A percentile compares a stretch with the other conserved stretches of the same genome.
phyloP scores from a whole-genome alignment of 2,113 vertebrate species.

The Murina feae region DNA sequence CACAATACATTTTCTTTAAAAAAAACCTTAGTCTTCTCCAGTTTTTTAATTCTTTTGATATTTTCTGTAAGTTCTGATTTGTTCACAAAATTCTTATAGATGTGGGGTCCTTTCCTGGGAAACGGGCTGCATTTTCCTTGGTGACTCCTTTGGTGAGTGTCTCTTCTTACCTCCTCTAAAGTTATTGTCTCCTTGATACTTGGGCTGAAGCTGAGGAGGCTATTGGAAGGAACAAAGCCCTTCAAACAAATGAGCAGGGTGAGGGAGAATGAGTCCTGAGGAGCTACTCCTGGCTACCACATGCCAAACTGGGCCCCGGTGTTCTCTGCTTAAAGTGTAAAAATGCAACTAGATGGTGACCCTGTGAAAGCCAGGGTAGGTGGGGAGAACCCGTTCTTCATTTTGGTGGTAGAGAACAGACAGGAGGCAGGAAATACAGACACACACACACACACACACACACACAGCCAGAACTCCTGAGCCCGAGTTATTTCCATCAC shows the following conservation, averaged over 20 bases:
- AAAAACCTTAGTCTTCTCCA: neutral
- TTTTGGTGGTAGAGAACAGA: neutral
- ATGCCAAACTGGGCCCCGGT: neutral
- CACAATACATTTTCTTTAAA: neutral
- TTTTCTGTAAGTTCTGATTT: neutral
- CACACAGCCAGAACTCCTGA: neutral
- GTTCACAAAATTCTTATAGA: neutral
- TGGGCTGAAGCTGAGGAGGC: neutral
- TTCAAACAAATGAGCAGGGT: neutral
- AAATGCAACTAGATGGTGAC: neutral
- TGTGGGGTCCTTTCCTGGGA: neutral
- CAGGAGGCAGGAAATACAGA: neutral
- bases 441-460: fast-evolving
- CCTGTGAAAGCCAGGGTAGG: neutral
- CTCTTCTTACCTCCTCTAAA: neutral
- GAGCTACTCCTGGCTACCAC: neutral
- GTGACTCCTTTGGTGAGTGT: neutral
- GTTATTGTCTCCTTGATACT: neutral
- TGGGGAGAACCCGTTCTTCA: neutral
- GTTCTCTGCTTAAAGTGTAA: neutral
- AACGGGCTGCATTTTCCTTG: neutral
- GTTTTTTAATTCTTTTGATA: neutral
- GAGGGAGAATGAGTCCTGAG: neutral
- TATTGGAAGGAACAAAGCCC: neutral
- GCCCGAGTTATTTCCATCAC: neutral